A percentile compares a stretch with the other conserved stretches of the same genome.
Evolutionary conservation across 30 jellyfish, hydroid and myxozoan genomes (phyloP).

Genomic region (Aurelia sp.): DNA sequence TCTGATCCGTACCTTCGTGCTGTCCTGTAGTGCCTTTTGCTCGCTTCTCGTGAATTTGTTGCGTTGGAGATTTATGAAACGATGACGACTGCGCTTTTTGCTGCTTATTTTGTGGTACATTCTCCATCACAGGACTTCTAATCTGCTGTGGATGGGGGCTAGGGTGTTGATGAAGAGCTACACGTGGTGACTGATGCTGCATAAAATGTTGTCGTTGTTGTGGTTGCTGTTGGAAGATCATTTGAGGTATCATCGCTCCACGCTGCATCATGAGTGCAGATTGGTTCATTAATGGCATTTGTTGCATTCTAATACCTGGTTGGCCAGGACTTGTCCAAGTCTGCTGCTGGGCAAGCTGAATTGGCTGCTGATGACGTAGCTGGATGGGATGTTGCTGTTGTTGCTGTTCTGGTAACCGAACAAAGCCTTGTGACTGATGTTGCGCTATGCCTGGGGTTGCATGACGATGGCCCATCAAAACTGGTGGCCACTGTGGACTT

Average conservation of each 20-base stretch:
- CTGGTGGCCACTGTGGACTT: constrained; percentile 1
- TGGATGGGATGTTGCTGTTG: too few relatives aligned
- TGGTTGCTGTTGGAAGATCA: not conserved
- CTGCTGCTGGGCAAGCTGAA: too few relatives aligned
- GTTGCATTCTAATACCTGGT: not conserved
- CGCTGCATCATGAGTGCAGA: not conserved
- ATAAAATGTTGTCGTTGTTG: not conserved
- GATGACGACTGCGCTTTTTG: not conserved
- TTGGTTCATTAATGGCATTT: not conserved
- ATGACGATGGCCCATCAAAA: not conserved
- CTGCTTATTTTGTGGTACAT: not conserved
- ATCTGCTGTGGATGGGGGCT: constrained; percentile 7
- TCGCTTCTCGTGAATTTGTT: not conserved
- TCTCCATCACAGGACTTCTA: not conserved
- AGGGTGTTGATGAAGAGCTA: not conserved
- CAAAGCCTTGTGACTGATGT: too few relatives aligned
- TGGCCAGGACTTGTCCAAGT: not conserved
- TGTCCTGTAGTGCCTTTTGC: not conserved
- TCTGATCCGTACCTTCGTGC: not conserved
- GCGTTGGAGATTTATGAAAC: not conserved
- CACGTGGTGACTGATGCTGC: not conserved
- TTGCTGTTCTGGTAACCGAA: too few relatives aligned
- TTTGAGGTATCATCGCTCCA: not conserved
- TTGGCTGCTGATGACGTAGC: too few relatives aligned
- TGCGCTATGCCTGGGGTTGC: not conserved